These are phyloP conservation scores for Phlogophora meticulosa DNA, from an alignment of 2,888 invertebrate genomes.

Conservation along the genomic window DNA sequence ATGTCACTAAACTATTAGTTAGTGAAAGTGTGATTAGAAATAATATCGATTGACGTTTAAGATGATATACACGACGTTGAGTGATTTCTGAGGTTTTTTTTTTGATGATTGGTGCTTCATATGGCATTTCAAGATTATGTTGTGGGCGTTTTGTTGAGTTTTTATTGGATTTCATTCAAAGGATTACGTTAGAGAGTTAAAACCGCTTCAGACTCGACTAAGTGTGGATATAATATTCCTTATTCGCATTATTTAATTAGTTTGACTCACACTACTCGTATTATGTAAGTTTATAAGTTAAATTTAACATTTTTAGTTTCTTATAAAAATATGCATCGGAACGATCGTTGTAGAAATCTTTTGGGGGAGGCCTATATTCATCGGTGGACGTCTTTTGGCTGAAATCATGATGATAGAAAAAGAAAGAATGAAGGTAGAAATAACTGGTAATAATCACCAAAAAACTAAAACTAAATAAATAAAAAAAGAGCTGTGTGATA, in stretches of 20 bases:
- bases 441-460: too few species aligned
- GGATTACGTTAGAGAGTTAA: neutral
- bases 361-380: too few species aligned
- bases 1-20: constrained; percentile 33
- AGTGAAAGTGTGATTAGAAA: constrained; percentile 47
- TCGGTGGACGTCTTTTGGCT: too few species aligned
- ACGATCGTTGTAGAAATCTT: too few species aligned
- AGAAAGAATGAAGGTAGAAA: too few species aligned
- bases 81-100: constrained; percentile 1
- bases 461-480: too few species aligned
- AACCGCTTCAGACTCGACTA: neutral
- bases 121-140: neutral
- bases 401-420: too few species aligned
- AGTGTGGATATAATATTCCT: neutral
- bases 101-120: neutral
- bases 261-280: neutral
- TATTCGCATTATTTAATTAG: constrained; percentile 15
- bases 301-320: too few species aligned
- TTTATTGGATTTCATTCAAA: neutral
- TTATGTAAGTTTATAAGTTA: too few species aligned
- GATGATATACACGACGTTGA: constrained; percentile 14
- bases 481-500: too few species aligned
- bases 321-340: too few species aligned
- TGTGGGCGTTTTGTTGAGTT: constrained; percentile 24
- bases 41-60: constrained; percentile 29